Evolutionary conservation across 2,888 invertebrate genomes (phyloP), one percentile per base, ranked within the genome.

Genomic region (Calameuta idolon): DNA sequence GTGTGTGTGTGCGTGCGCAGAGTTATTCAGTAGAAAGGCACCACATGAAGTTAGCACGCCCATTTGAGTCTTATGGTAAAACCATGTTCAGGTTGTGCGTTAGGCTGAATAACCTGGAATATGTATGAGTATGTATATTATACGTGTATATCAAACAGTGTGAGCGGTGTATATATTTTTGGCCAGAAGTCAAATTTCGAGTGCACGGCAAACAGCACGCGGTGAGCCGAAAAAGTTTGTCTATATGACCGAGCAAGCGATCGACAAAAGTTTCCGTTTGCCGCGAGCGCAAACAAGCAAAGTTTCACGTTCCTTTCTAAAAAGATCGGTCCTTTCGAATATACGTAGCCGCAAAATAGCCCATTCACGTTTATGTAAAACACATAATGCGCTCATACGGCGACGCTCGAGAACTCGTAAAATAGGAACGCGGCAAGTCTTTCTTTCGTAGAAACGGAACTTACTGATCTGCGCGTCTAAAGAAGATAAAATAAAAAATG

Each of bases 121-220:
- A 40, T 5, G 5, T 40, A 40, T 40, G 1, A 15, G 5, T 40
- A 5, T 4, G 40, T 40, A 40, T 4, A 37, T 37, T 40, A 40
- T 15, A 40, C 40, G 55, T 55, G 23, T 55, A 55, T 15, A 2
- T 15, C 23, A 2, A 23, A 23, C 23, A 55, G 55, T 23, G 55
- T 55, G 75, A 82, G 80, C 82, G 80, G 79, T 75, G 76, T 81
- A 80, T 82, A 85, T 88, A 87, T 88, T 87, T 89, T 89, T 87
- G 85, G 88, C 85, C 82, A 85, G 85, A 88, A 89, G 89, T 89
- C 89, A 87, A 89, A 87, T 87, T 87, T 89, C 82, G 86, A 89
- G 89, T 88, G 89, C 85, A 86, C 80, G 75, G 83, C 86, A 89
- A 89, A 89, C 84, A 89, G 79, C 80, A 75, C 78, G 78, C 34